Base-by-base conservation (phyloP, 2,797 vertebrate species). In the Holocentrus rufus region DNA sequence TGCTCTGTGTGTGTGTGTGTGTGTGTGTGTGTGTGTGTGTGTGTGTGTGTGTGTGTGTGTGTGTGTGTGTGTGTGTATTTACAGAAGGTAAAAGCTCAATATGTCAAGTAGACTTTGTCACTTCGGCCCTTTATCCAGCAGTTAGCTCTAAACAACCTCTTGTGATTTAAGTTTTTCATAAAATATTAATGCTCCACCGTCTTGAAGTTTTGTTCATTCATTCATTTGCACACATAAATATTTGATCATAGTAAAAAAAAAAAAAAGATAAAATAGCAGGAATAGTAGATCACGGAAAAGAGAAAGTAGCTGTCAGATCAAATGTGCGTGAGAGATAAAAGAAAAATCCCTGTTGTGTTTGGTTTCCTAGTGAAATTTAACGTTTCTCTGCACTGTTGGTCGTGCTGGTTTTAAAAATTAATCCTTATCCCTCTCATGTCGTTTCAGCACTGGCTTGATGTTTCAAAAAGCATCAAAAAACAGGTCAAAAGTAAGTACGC, bases 401-500 rank as follows among this genome's bases (percentile, higher is more conserved):
- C 14, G 13, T 61, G 14, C 39, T 17, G 5, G 17, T 25, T 25
- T 54, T 65, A 39, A 15, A 23, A 30, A 20, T 58, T 47, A 60
- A 50, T 18, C 20, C 1, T 44, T 20, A 0, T 47, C 0, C 13
- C 72, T 69, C 49, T 49, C 7, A 6, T 75, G 3, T 47, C 7
- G 23, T 90, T 91, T 64, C 92, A 99, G 98, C 98, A 99, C 75
- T 99, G 98, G 98, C 89, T 99, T 78, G 98, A 99, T 77, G 94
- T 96, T 54, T 97, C 98, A 53, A 99, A 99, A 93, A 98, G 97
- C 90, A 99, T 99, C 79, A 99, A 97, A 94, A 99, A 99, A 61
- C 98, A 99, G 95, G 98, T 99, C 22, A 98, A 98, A 96, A 99
- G 98, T 99, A 95, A 97, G 98, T 96, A 23, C 5, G 58, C 36